Percentiles rank a stretch among this genome's conserved stretches.
These are phyloP conservation scores for Miniopterus natalensis DNA, from an alignment of 2,113 vertebrate species.

Conservation along the genomic window DNA sequence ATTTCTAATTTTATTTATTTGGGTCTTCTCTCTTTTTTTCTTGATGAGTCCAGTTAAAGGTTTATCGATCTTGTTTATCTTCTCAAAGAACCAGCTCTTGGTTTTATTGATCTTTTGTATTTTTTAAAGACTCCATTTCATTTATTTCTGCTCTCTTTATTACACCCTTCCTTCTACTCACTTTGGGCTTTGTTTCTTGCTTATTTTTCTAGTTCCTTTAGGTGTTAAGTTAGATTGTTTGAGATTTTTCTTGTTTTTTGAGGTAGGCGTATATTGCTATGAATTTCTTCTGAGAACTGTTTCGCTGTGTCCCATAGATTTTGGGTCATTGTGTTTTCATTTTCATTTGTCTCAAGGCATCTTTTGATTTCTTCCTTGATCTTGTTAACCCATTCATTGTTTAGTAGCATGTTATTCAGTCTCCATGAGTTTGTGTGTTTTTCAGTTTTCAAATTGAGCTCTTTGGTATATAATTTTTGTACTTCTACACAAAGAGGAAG, in stretches of 20 bases:
- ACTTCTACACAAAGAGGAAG: constrained; percentile 52
- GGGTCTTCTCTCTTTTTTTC: neutral
- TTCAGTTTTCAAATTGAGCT: constrained; percentile 49
- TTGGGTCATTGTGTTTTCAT: neutral
- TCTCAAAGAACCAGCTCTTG: neutral
- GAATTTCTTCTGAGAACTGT: neutral
- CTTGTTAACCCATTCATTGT: neutral
- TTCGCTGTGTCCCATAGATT: neutral
- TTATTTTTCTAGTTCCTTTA: neutral
- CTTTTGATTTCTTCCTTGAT: constrained; percentile 1
- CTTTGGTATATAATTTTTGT: constrained; percentile 46
- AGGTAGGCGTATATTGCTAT: neutral
- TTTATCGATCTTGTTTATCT: neutral
- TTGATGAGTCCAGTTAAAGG: neutral
- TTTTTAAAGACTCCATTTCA: neutral
- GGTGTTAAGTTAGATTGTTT: too few species aligned
- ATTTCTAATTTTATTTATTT: neutral
- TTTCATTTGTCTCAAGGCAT: neutral
- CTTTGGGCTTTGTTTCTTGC: neutral
- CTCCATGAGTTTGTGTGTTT: constrained; percentile 5
- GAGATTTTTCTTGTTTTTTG: neutral
- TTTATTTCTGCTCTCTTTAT: neutral
- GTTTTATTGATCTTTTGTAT: neutral
- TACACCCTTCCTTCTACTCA: neutral
- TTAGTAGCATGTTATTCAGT: neutral